phyloP scores from a whole-genome alignment of 2,888 invertebrate genomes.

The Sipha maydis region DNA sequence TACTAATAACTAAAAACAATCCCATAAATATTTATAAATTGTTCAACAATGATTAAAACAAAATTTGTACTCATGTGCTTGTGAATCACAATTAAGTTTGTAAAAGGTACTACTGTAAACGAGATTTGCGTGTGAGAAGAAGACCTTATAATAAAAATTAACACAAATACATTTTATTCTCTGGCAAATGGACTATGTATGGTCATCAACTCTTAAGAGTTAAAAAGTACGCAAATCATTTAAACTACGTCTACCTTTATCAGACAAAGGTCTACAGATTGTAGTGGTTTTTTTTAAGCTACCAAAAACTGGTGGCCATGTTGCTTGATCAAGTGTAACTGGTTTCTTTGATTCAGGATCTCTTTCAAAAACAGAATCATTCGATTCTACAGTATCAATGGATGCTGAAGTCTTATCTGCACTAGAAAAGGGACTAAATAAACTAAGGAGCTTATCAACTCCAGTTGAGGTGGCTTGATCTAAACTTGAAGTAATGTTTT shows the following conservation, averaged over 20 bases:
- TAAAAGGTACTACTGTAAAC: slow-evolving; percentile 51
- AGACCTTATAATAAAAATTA: slow-evolving; percentile 21
- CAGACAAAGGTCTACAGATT: slow-evolving; percentile 53
- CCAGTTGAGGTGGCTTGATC: slow-evolving; percentile 58
- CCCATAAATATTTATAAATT: slow-evolving; percentile 60
- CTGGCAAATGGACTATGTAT: slow-evolving; percentile 1
- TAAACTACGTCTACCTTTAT: slow-evolving; percentile 60
- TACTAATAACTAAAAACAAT: slow-evolving; percentile 60
- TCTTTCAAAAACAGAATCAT: slow-evolving; percentile 56
- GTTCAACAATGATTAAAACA: slow-evolving; percentile 61
- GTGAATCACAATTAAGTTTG: slow-evolving; percentile 59
- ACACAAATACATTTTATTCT: slow-evolving; percentile 48
- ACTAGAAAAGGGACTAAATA: slow-evolving; percentile 58
- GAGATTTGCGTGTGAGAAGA: slow-evolving; percentile 16
- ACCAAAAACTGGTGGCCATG: slow-evolving; percentile 59
- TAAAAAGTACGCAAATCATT: slow-evolving; percentile 60
- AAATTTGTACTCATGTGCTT: slow-evolving; percentile 61
- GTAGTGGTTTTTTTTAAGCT: slow-evolving; percentile 56
- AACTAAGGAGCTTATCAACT: slow-evolving; percentile 55
- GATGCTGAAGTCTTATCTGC: slow-evolving; percentile 53
- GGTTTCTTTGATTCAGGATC: slow-evolving; percentile 57
- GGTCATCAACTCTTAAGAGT: slow-evolving; percentile 5
- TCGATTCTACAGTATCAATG: slow-evolving; percentile 51
- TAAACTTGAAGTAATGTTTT: slow-evolving; percentile 51
- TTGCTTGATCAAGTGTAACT: slow-evolving; percentile 55